These are phyloP conservation scores for Daubentonia madagascariensis DNA, from an alignment of 2,113 vertebrate genomes.

Conservation along the genomic window DNA sequence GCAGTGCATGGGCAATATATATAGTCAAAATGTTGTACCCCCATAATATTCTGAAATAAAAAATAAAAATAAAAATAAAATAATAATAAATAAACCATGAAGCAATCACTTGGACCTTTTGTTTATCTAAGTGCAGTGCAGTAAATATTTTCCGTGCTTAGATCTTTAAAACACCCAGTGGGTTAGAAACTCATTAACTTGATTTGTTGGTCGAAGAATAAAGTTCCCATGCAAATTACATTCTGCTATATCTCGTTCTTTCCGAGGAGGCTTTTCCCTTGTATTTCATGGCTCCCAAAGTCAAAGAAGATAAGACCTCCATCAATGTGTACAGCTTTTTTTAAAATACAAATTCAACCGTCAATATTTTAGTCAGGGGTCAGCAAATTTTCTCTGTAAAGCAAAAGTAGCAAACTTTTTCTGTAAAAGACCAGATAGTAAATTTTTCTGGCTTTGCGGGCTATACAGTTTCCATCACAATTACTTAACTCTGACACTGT, in stretches of 20 bases:
- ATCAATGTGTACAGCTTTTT: neutral
- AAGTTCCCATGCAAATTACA: neutral
- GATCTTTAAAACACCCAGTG: neutral
- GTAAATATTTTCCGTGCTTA: neutral
- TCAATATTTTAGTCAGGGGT: neutral
- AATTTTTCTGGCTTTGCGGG: neutral
- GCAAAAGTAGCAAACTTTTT: neutral
- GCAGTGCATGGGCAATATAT: too few species aligned
- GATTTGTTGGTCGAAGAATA: neutral
- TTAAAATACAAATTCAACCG: neutral
- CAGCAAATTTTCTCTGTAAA: neutral
- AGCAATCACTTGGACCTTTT: neutral
- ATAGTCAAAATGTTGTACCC: too few species aligned
- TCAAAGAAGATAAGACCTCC: neutral
- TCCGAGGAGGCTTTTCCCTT: neutral
- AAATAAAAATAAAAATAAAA: too few species aligned
- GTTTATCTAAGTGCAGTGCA: neutral
- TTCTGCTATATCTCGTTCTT: neutral
- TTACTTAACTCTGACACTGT: neutral
- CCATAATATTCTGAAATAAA: too few species aligned
- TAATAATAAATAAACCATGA: constrained; percentile 20
- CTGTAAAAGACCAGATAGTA: neutral
- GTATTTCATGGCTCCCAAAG: neutral
- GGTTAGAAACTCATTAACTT: neutral
- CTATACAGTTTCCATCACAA: neutral